Conservation (phyloP, 2,113 vertebrate genomes). For the Phocoena sinus region DNA sequence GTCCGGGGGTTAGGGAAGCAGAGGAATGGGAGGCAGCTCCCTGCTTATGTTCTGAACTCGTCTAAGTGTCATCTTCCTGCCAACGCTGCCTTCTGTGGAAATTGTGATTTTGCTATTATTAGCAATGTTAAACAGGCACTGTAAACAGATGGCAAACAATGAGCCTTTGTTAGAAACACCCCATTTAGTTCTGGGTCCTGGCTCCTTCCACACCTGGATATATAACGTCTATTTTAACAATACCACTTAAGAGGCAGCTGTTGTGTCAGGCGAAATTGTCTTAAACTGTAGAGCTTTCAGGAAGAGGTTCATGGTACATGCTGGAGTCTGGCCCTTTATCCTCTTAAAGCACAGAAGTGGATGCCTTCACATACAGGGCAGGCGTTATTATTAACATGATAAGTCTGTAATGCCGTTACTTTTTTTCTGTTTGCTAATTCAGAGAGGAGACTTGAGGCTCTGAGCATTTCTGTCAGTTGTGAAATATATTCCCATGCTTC, state of each 20-base stretch:
- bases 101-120: constrained; percentile 63
- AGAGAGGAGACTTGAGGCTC: background rate
- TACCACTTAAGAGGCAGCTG: constrained; percentile 7
- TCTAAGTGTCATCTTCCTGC: constrained; percentile 41
- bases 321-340: background rate
- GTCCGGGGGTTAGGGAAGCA: background rate
- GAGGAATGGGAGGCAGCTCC: background rate
- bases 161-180: background rate
- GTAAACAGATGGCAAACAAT: constrained; percentile 42
- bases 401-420: background rate
- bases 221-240: background rate
- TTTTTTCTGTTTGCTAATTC: background rate
- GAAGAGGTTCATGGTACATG: background rate
- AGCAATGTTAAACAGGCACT: constrained; percentile 20
- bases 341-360: background rate
- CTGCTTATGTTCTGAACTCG: constrained; percentile 30
- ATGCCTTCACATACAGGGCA: background rate
- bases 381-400: background rate
- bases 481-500: background rate
- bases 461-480: background rate
- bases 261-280: background rate
- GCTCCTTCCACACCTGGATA: constrained; percentile 53
- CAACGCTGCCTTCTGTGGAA: background rate
- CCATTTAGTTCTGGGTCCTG: background rate
- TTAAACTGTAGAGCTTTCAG: background rate